Conservation (phyloP, 2,888 invertebrate species). For the Plemyria rubiginata region DNA sequence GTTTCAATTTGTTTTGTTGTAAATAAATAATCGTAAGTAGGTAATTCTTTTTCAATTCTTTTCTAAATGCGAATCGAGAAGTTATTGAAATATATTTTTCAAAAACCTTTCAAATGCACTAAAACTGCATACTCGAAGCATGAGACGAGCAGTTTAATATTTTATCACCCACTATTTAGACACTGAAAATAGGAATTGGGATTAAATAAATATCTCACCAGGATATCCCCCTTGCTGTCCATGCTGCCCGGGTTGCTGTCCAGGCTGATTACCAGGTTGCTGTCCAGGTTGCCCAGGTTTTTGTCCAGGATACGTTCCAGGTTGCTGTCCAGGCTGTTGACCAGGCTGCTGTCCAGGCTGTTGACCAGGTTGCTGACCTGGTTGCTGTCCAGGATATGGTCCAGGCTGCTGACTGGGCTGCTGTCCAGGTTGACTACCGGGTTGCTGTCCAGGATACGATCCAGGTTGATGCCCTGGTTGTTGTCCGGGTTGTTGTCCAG, state of each 20-base stretch:
- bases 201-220: slow-evolving; percentile 33
- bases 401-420: slow-evolving; percentile 46
- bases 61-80: too few species aligned
- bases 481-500: slow-evolving; percentile 49
- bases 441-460: slow-evolving; percentile 39
- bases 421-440: slow-evolving; percentile 33
- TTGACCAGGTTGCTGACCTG: background rate
- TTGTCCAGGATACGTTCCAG: background rate
- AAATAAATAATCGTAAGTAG: too few species aligned
- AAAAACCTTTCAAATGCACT: too few species aligned
- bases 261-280: background rate
- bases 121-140: too few species aligned
- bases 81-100: too few species aligned
- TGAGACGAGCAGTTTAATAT: too few species aligned
- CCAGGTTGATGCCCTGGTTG: slow-evolving; percentile 39
- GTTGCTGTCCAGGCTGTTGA: background rate
- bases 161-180: too few species aligned
- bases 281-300: slow-evolving; percentile 44
- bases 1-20: too few species aligned
- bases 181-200: too few species aligned
- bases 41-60: too few species aligned
- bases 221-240: slow-evolving; percentile 39
- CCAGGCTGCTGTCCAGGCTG: background rate
- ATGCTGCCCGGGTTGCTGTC: background rate
- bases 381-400: background rate